Conservation (phyloP, 1,140 invertebrate genomes). For the Kradibia gibbosae region DNA sequence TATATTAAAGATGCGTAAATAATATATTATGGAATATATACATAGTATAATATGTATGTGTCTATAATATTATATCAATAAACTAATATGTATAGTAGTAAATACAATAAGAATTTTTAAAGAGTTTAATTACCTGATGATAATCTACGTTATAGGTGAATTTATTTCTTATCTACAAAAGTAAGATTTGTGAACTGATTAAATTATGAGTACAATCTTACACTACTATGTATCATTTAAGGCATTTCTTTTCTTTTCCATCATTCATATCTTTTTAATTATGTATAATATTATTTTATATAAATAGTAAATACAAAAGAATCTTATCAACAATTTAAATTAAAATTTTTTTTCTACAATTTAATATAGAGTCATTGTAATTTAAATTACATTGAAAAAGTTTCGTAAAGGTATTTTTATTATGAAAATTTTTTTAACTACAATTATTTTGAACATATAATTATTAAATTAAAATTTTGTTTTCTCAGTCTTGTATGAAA, state of each 20-base stretch:
- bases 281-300: background rate
- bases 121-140: background rate
- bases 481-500: no score
- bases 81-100: background rate
- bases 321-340: no score
- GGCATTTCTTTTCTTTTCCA: background rate
- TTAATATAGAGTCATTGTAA: no score
- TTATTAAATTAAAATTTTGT: no score
- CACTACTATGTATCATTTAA: background rate
- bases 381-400: no score
- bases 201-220: background rate
- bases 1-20: no score
- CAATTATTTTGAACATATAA: no score
- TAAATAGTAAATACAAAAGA: no score
- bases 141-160: background rate
- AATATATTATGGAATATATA: background rate
- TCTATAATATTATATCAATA: background rate
- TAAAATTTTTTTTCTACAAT: no score
- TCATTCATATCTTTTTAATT: background rate
- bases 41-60: background rate
- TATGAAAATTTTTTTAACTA: no score
- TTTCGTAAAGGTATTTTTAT: no score
- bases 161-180: background rate
- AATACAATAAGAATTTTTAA: background rate
- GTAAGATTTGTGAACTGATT: background rate